Conservation (phyloP, 2,797 vertebrate species). For the Erpetoichthys calabaricus region DNA sequence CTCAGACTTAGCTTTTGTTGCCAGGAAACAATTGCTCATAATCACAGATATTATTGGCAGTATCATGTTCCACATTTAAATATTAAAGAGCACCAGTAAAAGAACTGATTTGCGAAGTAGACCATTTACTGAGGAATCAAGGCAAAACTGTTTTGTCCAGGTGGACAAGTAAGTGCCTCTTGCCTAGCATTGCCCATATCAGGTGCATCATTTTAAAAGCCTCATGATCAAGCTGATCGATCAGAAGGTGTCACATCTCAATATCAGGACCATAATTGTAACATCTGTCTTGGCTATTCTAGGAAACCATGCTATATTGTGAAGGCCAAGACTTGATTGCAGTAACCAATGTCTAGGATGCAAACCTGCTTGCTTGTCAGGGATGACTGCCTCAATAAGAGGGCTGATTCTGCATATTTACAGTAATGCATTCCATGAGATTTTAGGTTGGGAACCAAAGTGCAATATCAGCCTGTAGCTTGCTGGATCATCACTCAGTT, state of each 20-base stretch:
- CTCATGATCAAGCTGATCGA: slow-evolving; percentile 5
- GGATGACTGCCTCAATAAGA: slow-evolving; percentile 5
- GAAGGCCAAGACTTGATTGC: neutral
- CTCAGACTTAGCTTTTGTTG: too few relatives aligned
- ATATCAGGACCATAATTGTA: slow-evolving; percentile 1
- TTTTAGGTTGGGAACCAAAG: neutral
- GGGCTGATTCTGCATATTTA: neutral
- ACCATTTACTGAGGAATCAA: neutral
- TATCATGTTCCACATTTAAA: too few relatives aligned
- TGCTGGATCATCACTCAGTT: neutral
- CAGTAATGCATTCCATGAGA: slow-evolving; percentile 1
- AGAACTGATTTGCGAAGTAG: too few relatives aligned
- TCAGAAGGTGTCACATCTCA: neutral
- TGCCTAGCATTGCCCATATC: neutral
- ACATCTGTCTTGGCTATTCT: slow-evolving; percentile 1
- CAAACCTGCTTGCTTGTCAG: slow-evolving; percentile 3
- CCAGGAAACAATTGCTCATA: too few relatives aligned
- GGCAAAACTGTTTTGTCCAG: neutral
- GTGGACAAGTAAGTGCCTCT: too few relatives aligned
- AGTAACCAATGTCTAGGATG: slow-evolving; percentile 3
- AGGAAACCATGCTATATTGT: neutral
- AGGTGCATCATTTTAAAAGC: neutral
- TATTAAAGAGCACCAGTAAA: too few relatives aligned
- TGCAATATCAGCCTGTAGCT: slow-evolving; percentile 6
- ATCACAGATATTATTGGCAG: too few relatives aligned